Conservation (phyloP, 1,140 invertebrate species). For the Varroa destructor region DNA sequence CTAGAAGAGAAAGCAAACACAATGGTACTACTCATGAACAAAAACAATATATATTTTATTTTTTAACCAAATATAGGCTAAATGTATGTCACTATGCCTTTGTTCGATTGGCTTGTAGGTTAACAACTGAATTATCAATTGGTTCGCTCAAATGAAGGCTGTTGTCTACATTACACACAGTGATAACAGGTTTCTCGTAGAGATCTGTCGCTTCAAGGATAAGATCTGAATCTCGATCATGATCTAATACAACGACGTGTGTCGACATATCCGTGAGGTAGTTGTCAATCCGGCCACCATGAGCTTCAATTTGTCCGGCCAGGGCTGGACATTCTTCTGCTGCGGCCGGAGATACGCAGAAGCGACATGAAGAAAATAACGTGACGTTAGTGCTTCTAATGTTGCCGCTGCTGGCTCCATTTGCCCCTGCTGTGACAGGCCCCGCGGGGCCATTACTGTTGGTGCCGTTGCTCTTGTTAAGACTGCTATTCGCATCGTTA, state of each 20-base stretch:
- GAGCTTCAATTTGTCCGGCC: not conserved
- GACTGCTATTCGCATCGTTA: too few relatives aligned
- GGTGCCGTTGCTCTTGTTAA: too few relatives aligned
- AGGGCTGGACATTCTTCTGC: not conserved
- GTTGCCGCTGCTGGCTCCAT: too few relatives aligned
- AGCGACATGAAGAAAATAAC: slow-evolving; percentile 6
- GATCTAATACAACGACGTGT: slow-evolving; percentile 62
- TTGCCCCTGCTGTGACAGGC: too few relatives aligned
- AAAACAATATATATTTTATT: slow-evolving; percentile 29
- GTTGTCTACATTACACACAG: slow-evolving; percentile 43
- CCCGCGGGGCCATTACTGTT: too few relatives aligned
- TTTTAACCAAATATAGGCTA: slow-evolving; percentile 2
- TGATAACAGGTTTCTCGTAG: slow-evolving; percentile 75
- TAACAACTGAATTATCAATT: not conserved
- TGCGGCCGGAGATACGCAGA: not conserved
- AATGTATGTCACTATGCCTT: too few relatives aligned
- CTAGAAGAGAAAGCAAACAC: slow-evolving; percentile 39
- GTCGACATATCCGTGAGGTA: slow-evolving; percentile 77
- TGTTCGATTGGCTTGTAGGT: too few relatives aligned
- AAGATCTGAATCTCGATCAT: slow-evolving; percentile 59
- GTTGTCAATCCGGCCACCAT: slow-evolving; percentile 61
- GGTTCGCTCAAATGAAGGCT: not conserved
- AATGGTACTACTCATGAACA: slow-evolving; percentile 26
- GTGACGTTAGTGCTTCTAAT: too few relatives aligned
- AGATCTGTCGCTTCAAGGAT: slow-evolving; percentile 70